Evolutionary conservation across 2,888 invertebrate species (phyloP), one percentile per base, ranked within the genome.

Genomic region (Cabera pusaria): DNA sequence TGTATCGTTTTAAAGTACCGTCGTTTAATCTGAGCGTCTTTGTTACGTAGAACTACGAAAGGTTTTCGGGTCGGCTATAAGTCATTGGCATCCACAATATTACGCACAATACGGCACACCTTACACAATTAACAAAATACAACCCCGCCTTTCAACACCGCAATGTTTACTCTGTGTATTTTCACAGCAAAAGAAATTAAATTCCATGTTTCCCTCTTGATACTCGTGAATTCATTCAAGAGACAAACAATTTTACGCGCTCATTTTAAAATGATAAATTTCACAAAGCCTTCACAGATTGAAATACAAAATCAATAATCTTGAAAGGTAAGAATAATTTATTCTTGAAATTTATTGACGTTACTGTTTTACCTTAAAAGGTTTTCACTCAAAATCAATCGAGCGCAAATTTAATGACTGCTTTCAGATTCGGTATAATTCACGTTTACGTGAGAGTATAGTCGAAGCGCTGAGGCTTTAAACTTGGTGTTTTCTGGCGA

Each of bases 331-430:
- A 51, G 59, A 64, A 59, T 56, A 64, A 63, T 65, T 67, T 59
- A 61, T 64, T 52, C 57, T 49, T 44, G 49, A 47, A 69, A 69
- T 68, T 73, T 73, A 76, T 71, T 73, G 75, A 75, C 76, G 65
- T 70, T 67, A 70, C 66, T 74, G 72, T 75, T 78, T 75, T 73
- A 75, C 72, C 75, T 79, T 74, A 74, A 82, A 80, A 83, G 77
- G 75, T 77, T 79, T 79, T 76, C 73, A 68, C 72, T 73, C 68
- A 73, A 71, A 80, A 75, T 69, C 74, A 72, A 83, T 83, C 77
- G 75, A 69, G 79, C 68, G 80, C 64, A 77, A 81, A 87, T 85
- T 82, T 85, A 85, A 87, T 85, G 86, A 81, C 74, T 80, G 79
- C 80, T 77, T 79, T 80, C 74, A 76, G 66, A 78, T 77, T 78